Conservation (phyloP, 92 coral and sea anemone genomes). For the Zoanthus gigantus region DNA sequence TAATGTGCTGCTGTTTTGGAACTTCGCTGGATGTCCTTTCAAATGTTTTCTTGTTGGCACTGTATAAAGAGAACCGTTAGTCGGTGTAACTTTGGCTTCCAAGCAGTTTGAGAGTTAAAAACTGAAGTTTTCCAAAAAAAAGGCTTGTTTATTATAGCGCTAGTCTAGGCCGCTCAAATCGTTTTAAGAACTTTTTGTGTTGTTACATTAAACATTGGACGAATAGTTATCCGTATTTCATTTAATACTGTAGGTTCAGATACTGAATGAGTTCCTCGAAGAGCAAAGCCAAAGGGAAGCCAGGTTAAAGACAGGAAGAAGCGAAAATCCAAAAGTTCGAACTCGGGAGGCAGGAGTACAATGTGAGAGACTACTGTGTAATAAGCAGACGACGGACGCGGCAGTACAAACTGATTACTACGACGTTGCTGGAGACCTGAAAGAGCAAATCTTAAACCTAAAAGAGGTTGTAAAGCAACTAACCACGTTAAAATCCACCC, state of each 20-base stretch:
- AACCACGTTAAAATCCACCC: neutral
- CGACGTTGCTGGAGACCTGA: neutral
- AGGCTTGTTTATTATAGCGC: too few relatives aligned
- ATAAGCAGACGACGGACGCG: neutral
- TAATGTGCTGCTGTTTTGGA: neutral
- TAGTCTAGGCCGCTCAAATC: neutral
- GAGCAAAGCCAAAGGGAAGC: slow-evolving; percentile 30
- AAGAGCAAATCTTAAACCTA: neutral
- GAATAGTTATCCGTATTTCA: neutral
- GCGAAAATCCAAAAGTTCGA: neutral
- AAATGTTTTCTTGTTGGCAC: too few relatives aligned
- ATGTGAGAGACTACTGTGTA: neutral
- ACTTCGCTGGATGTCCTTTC: too few relatives aligned
- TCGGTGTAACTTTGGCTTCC: too few relatives aligned
- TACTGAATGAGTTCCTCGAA: slow-evolving; percentile 20
- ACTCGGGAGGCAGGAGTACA: neutral
- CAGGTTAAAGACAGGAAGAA: slow-evolving; percentile 15
- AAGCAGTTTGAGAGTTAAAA: too few relatives aligned
- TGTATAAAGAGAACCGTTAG: too few relatives aligned
- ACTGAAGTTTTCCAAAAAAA: too few relatives aligned
- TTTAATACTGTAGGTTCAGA: slow-evolving; percentile 11
- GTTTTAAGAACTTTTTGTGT: neutral
- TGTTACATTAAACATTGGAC: neutral
- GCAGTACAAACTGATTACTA: neutral
- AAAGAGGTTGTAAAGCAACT: neutral